Evolutionary conservation across 2,113 vertebrate species (phyloP), one percentile per base, ranked within the genome.

Genomic region (Nicator chloris): DNA sequence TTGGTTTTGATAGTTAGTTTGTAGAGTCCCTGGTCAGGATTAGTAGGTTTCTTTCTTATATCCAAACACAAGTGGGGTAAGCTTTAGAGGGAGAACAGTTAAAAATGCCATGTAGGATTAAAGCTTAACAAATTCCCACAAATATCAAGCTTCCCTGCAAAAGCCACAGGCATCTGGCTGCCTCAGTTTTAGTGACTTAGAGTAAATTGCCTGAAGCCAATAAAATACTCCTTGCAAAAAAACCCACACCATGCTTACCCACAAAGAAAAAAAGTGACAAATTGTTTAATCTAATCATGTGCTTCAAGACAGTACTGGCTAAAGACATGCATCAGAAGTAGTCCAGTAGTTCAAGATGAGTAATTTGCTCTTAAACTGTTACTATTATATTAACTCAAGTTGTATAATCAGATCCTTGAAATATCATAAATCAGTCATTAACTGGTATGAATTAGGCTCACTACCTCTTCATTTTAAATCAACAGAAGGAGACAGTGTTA

Each of bases 231-330:
- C 39, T 88, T 93, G 49, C 21, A 53, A 66, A 80, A 88, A 56
- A 20, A 0, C 3, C 8, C 26, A 61, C 15, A 40, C 10, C 1
- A 13, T 72, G 17, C n/a, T 79, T 68, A 61, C 8, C 40, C 22
- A 44, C 6, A 9, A 69, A 49, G 13, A 18, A 70, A 61, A 51
- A 19, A 30, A 18, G 30, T 66, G 70, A 70, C 19, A 51, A 54
- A 45, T n/a, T 2, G 6, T 63, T 59, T 47, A 6, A 26, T 71
- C 75, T 63, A 79, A 15, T 51, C 61, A 44, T 60, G 1, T 75
- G 20, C n/a, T 85, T 82, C n/a, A 53, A 65, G 42, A 9, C 31
- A 64, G 2, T 49, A 21, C 18, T 59, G 37, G 26, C 78, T 45
- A 82, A 90, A 94, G 42, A 50, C 17, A 30, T 2, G 3, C 33